These are phyloP conservation scores for Euwallacea fornicatus DNA, from an alignment of 1,140 invertebrate genomes.

Conservation along the genomic window DNA sequence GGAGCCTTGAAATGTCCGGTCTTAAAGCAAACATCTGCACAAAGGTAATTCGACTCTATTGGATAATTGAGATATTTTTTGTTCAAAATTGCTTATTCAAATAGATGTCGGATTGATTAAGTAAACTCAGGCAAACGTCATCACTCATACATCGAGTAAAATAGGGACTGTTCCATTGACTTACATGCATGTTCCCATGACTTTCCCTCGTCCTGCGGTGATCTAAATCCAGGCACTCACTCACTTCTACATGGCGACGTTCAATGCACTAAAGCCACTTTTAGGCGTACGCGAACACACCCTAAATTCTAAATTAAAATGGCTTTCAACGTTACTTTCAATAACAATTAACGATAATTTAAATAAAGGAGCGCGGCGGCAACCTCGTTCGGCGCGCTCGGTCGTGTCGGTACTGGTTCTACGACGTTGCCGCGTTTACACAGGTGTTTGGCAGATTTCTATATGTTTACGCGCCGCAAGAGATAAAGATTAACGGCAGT, in stretches of 20 bases:
- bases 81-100: too few species aligned
- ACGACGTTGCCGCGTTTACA: constrained; percentile 10
- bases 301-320: constrained; percentile 34
- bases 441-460: neutral
- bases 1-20: too few species aligned
- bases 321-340: constrained; percentile 31
- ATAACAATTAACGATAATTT: constrained; percentile 39
- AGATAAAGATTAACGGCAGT: too few species aligned
- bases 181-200: constrained; percentile 48
- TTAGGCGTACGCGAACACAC: constrained; percentile 19
- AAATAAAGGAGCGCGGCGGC: constrained; percentile 32
- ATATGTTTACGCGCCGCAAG: too few species aligned
- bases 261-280: constrained; percentile 5
- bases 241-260: constrained; percentile 1
- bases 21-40: too few species aligned
- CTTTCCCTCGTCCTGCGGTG: constrained; percentile 11
- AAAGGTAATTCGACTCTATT: too few species aligned
- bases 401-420: constrained; percentile 1
- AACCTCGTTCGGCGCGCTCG: constrained; percentile 22
- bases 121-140: too few species aligned
- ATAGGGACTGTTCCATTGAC: neutral
- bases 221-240: too few species aligned
- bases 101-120: too few species aligned
- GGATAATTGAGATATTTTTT: too few species aligned
- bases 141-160: too few species aligned